These are phyloP conservation scores for Teleogryllus occipitalis DNA, from an alignment of 1,140 invertebrate species.

Conservation along the genomic window DNA sequence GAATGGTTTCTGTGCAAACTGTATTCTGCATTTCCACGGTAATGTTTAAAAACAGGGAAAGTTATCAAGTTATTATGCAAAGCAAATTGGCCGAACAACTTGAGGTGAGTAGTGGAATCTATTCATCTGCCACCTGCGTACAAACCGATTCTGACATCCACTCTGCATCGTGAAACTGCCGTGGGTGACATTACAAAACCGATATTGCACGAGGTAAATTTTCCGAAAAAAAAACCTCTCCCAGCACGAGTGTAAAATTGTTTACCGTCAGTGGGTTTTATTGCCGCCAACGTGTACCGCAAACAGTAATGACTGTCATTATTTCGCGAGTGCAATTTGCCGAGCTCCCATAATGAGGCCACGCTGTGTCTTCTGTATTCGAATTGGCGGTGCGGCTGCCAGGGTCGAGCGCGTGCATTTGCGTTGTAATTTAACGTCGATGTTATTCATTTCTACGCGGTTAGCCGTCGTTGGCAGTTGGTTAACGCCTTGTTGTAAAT, in stretches of 20 bases:
- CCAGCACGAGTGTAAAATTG: not conserved
- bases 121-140: no score
- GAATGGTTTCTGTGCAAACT: no score
- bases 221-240: not conserved
- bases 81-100: no score
- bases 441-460: not conserved
- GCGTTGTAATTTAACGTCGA: not conserved
- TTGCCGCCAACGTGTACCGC: not conserved
- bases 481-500: constrained; percentile 1
- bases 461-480: not conserved
- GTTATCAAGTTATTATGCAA: no score
- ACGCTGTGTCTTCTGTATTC: not conserved
- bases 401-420: not conserved
- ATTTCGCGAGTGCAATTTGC: constrained; percentile 3
- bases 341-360: not conserved
- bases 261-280: not conserved
- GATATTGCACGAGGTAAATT: not conserved
- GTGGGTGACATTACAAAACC: not conserved
- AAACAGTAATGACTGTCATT: constrained; percentile 1
- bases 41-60: no score
- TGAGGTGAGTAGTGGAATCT: no score
- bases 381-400: not conserved
- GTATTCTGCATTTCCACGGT: no score
- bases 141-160: no score
- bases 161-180: no score